Evolutionary conservation across 2,797 vertebrate genomes (phyloP).

Genomic region (Morelia viridis): DNA sequence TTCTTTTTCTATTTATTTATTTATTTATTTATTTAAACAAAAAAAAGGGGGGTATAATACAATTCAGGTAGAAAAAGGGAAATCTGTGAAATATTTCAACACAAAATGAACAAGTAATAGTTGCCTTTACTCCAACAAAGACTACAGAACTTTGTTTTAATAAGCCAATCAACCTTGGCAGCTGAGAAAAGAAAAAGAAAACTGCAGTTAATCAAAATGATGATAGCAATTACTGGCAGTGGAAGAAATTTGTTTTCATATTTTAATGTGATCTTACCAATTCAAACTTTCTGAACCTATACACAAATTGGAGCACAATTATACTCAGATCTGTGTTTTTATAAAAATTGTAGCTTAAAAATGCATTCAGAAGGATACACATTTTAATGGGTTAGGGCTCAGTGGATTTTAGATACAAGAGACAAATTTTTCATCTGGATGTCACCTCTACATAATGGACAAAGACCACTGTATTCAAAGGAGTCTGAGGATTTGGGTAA

Average conservation of each 20-base stretch:
- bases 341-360: background rate
- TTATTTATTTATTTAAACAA: conserved; percentile 40
- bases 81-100: conserved; percentile 53
- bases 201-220: background rate
- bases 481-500: background rate
- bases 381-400: background rate
- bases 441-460: background rate
- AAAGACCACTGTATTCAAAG: background rate
- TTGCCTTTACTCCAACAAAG: conserved; percentile 23
- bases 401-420: background rate
- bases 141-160: conserved; percentile 45
- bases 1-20: conserved; percentile 30
- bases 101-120: conserved; percentile 45
- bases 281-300: background rate
- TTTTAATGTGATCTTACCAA: background rate
- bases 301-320: background rate
- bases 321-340: background rate
- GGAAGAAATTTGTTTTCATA: background rate
- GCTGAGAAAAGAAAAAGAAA: background rate
- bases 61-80: conserved; percentile 37
- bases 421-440: background rate
- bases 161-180: conserved; percentile 24
- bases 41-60: conserved; percentile 21
- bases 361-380: too few species aligned
- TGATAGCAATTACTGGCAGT: background rate